Evolutionary conservation across 1,140 invertebrate genomes (phyloP), one percentile per base, ranked within the genome.

Genomic region (Metopolophium dirhodum): DNA sequence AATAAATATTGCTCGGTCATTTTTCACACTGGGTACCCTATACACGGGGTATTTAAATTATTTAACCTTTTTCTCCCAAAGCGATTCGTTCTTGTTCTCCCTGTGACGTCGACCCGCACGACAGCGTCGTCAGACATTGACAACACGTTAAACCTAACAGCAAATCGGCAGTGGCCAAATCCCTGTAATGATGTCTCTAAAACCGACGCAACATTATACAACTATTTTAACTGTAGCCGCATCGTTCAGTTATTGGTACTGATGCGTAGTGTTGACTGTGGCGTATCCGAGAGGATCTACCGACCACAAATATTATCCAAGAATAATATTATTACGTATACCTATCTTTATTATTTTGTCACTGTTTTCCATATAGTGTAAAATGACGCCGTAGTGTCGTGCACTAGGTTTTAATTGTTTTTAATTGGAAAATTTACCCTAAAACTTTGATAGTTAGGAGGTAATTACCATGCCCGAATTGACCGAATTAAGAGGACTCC

Each of bases 61-160:
- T 41, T 83, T 37, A 26, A 93, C 82, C 82, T 45, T 85, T 90
- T 94, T 85, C 51, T 57, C 91, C 91, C 18, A 93, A 86, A 85
- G 9, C 8, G 20, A 85, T 93, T 51, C 91, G 91, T 30, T 93
- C 91, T 57, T 86, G 82, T 57, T 93, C 91, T 35, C 22, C 35
- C 8, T 93, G 82, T 30, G 49, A 93, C 14, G 23, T 86, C 7
- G 82, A 85, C 20, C 49, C 49, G 45, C 91, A 9, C 3, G 91
- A 85, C n/a, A 93, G 2, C 37, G 77, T 51, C 41, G 91, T 41
- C 35, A 85, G 30, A 77, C 22, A 49, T 82, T 54, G 91, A 54
- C 61, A n/a, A 18, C 61, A 77, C 41, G 37, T 86, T 22, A 86
- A 51, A 0, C 91, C 91, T 11, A 93, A 93, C 2, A 93, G 82